Evolutionary conservation across 2,797 vertebrate species (phyloP), one percentile per base, ranked within the genome.

Genomic region (Cacajao melanocephalus): DNA sequence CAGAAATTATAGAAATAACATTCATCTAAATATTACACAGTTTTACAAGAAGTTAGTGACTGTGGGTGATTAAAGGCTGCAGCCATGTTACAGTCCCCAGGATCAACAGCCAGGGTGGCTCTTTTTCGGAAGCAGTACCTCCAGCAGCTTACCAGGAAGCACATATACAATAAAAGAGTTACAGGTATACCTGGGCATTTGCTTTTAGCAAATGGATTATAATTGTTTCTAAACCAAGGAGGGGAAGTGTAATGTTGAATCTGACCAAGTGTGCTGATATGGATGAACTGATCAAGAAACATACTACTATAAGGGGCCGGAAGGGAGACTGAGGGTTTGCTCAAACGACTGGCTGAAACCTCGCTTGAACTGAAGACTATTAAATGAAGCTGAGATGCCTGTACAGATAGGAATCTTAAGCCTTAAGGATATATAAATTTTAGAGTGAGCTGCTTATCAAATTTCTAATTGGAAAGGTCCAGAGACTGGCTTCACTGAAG

Each of bases 321-420:
- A 9, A 3, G 8, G n/a, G 50, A 44, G 44, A 33, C 7, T 24
- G 46, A 41, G 20, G 11, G 5, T 82, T 95, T 58, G n/a, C 44
- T 24, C 26, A 67, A 61, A 87, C 39, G n/a, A 82, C 14, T 80
- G 36, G 15, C 10, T 20, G 44, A 61, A 57, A 88, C 13, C 73
- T 89, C 19, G 10, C 36, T 61, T 83, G 17, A 84, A 70, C 1
- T n/a, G 19, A 88, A 13, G 46, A 70, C 24, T 58, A 10, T 13
- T 72, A 70, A 92, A 87, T 55, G 75, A 94, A 83, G 67, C 58
- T 67, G 39, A 90, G 33, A 58, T 64, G 12, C 5, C 81, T 83
- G 44, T 41, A 78, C 26, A 57, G 48, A 81, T 52, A 72, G 4
- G 14, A 30, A 83, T 64, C 48, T 24, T 76, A 52, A 86, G 12